Conservation (phyloP, 92 coral and sea anemone genomes). For the Actinernus sp. region DNA sequence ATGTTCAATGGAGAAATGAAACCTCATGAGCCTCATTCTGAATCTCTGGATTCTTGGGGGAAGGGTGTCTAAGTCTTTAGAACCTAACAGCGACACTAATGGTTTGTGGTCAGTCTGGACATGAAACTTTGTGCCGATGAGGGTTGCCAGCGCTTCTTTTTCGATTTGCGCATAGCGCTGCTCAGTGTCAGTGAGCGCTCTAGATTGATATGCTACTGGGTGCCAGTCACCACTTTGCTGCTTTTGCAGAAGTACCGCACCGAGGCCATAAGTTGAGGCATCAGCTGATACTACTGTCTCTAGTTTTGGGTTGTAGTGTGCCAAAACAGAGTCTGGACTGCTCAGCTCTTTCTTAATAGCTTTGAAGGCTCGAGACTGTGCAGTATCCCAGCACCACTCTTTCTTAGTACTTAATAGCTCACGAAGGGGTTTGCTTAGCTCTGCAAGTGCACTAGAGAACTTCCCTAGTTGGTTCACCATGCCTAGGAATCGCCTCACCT, state of each 20-base stretch:
- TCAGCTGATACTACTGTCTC: constrained; percentile 12
- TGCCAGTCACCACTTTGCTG: constrained; percentile 31
- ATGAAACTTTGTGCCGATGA: constrained; percentile 33
- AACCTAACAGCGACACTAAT: constrained; percentile 39
- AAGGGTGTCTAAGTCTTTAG: constrained; percentile 43
- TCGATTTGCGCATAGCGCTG: constrained; percentile 70
- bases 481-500: constrained; percentile 53
- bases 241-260: constrained; percentile 61
- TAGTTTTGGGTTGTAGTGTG: constrained; percentile 36
- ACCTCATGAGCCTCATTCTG: constrained; percentile 42
- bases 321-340: constrained; percentile 31
- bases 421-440: constrained; percentile 40
- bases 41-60: constrained; percentile 46
- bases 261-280: constrained; percentile 33
- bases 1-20: constrained; percentile 31
- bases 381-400: constrained; percentile 47
- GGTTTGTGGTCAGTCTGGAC: constrained; percentile 71
- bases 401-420: constrained; percentile 31
- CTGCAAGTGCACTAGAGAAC: constrained; percentile 27
- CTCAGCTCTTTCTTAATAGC: constrained; percentile 32
- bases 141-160: constrained; percentile 56
- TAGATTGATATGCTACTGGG: constrained; percentile 63
- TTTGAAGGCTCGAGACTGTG: constrained; percentile 41
- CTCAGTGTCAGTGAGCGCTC: constrained; percentile 61
- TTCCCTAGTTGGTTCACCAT: constrained; percentile 53